Conservation (phyloP, 2,888 invertebrate genomes). For the Agriopis marginaria region DNA sequence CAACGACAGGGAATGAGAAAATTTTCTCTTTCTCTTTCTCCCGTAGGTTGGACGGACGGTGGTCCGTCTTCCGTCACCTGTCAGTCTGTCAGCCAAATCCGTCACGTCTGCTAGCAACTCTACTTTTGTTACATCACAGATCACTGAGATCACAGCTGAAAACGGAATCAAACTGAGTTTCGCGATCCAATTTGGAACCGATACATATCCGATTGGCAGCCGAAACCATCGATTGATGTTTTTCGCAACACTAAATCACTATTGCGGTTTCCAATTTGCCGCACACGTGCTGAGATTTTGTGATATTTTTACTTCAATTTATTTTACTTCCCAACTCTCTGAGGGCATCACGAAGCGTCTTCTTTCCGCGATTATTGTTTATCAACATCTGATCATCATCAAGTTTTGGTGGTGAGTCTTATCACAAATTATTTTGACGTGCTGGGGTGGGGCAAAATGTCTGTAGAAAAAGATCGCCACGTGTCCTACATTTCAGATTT, state of each 20-base stretch:
- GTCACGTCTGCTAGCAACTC: too few relatives aligned
- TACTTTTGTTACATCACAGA: too few relatives aligned
- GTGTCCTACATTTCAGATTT: constrained; percentile 78
- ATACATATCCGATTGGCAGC: not conserved
- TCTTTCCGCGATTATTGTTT: constrained; percentile 63
- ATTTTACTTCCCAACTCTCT: constrained; percentile 72
- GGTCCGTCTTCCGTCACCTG: too few relatives aligned
- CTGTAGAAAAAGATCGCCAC: constrained; percentile 79
- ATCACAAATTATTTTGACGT: constrained; percentile 72
- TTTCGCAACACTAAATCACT: constrained; percentile 49
- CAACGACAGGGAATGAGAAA: too few relatives aligned
- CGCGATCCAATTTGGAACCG: too few relatives aligned
- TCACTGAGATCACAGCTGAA: too few relatives aligned
- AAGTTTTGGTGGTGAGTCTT: constrained; percentile 70
- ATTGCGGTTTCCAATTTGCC: constrained; percentile 82
- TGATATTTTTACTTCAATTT: constrained; percentile 80
- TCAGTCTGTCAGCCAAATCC: too few relatives aligned
- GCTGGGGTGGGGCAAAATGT: constrained; percentile 83
- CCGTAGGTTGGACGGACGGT: too few relatives aligned
- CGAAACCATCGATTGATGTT: not conserved
- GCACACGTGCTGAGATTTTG: constrained; percentile 85
- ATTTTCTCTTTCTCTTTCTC: too few relatives aligned
- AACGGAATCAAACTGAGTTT: too few relatives aligned
- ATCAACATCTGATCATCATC: constrained; percentile 63
- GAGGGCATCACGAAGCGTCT: constrained; percentile 60